Conservation (phyloP, 2,888 invertebrate species). For the Drosophila mulleri region DNA sequence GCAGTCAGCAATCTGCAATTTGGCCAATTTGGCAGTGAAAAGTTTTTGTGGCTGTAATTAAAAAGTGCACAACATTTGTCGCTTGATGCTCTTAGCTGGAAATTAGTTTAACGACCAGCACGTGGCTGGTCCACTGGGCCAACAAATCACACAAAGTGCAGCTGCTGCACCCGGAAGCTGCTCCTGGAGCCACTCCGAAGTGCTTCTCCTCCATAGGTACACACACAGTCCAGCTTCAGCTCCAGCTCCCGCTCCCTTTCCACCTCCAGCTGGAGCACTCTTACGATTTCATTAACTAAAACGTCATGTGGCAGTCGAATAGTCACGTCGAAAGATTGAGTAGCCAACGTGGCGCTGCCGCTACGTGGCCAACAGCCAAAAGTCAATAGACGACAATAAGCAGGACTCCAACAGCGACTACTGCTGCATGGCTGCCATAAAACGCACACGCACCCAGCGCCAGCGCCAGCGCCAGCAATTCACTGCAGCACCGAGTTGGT, state of each 20-base stretch:
- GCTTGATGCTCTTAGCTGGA: conserved; percentile 14
- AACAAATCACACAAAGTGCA: conserved; percentile 57
- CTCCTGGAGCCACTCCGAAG: neutral
- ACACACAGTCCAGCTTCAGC: neutral
- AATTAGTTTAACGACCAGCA: conserved; percentile 37
- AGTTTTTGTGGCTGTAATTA: conserved; percentile 57
- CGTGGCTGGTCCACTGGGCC: conserved; percentile 33
- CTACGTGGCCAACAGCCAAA: conserved; percentile 59
- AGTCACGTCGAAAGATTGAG: conserved; percentile 70
- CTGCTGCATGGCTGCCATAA: conserved; percentile 45
- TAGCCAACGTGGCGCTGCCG: conserved; percentile 34
- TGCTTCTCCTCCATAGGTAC: neutral
- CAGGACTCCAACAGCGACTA: conserved; percentile 16
- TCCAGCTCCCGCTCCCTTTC: neutral
- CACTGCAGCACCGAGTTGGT: conserved; percentile 46
- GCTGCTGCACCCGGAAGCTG: conserved; percentile 30
- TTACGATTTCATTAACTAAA: conserved; percentile 1
- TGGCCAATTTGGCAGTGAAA: conserved; percentile 2
- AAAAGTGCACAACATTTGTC: conserved; percentile 46
- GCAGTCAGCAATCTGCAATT: neutral
- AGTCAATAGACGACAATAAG: conserved; percentile 69
- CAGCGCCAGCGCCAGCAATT: conserved; percentile 14
- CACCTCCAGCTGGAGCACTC: neutral
- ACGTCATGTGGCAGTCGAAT: conserved; percentile 7
- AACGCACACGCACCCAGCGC: conserved; percentile 54